A percentile compares a stretch with the other conserved stretches of the same genome.
Evolutionary conservation across 2,797 vertebrate genomes (phyloP).

Genomic region (Sebastes hopkinsi): DNA sequence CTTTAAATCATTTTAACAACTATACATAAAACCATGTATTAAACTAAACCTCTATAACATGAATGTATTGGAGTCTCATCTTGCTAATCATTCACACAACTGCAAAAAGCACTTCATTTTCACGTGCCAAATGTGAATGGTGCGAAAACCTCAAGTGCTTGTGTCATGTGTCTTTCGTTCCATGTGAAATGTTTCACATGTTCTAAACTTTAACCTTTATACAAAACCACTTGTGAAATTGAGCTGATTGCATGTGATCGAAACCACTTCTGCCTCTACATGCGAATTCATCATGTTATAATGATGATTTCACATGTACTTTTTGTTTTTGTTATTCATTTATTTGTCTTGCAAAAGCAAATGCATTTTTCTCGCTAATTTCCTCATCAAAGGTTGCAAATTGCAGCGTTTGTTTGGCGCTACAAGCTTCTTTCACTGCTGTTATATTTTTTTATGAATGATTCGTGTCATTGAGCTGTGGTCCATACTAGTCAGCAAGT

Average conservation of each 20-base stretch:
- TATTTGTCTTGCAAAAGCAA: slow-evolving; percentile 1
- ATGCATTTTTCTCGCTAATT: background rate
- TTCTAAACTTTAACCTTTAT: background rate
- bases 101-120: background rate
- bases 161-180: background rate
- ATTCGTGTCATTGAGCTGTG: background rate
- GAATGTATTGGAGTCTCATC: background rate
- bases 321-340: background rate
- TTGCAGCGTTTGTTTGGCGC: background rate
- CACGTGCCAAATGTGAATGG: background rate
- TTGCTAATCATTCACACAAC: background rate
- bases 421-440: background rate
- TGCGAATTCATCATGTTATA: background rate
- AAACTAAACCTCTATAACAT: background rate
- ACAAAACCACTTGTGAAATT: background rate
- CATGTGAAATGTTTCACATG: background rate
- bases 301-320: background rate
- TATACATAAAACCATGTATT: background rate
- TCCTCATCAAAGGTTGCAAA: background rate
- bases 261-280: background rate
- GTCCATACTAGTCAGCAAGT: slow-evolving; percentile 15
- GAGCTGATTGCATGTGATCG: background rate
- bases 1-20: background rate
- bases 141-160: background rate
- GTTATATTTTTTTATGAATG: background rate